These are phyloP conservation scores for Typhlomys cinereus DNA, from an alignment of 2,113 vertebrate species.

Conservation along the genomic window DNA sequence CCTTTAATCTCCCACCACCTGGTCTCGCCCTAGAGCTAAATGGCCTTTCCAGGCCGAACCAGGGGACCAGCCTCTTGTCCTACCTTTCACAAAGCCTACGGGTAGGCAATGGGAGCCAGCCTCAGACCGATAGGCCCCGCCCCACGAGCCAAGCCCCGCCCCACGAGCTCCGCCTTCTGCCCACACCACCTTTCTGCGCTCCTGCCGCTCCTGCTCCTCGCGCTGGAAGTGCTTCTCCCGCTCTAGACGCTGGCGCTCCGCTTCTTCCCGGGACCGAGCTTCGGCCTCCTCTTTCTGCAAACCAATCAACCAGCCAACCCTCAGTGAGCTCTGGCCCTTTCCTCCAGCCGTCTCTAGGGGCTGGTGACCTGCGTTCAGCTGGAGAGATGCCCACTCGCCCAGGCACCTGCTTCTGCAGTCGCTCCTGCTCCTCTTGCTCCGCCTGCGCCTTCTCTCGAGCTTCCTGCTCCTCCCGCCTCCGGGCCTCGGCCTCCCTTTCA, in stretches of 20 bases:
- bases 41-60: not conserved
- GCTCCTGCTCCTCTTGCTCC: conserved; percentile 91
- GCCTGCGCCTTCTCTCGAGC: conserved; percentile 87
- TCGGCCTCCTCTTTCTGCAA: conserved; percentile 88
- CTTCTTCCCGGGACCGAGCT: conserved; percentile 87
- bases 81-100: too few relatives aligned
- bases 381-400: accelerated
- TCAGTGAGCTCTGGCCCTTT: not conserved
- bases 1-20: not conserved
- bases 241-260: conserved; percentile 87
- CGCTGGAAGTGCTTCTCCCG: conserved; percentile 98
- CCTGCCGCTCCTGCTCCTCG: conserved; percentile 96
- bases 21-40: not conserved
- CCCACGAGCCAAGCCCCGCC: accelerated
- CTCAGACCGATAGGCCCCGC: accelerated
- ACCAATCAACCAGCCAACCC: too few relatives aligned
- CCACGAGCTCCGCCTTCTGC: accelerated
- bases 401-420: conserved; percentile 93
- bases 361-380: not conserved
- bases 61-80: not conserved
- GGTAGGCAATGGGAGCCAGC: not conserved
- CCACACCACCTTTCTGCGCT: conserved; percentile 93
- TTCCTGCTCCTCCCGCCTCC: conserved; percentile 83
- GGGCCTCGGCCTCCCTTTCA: conserved; percentile 86
- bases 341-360: not conserved